Evolutionary conservation across 1,140 invertebrate genomes (phyloP).

Genomic region (Cylas formicarius): DNA sequence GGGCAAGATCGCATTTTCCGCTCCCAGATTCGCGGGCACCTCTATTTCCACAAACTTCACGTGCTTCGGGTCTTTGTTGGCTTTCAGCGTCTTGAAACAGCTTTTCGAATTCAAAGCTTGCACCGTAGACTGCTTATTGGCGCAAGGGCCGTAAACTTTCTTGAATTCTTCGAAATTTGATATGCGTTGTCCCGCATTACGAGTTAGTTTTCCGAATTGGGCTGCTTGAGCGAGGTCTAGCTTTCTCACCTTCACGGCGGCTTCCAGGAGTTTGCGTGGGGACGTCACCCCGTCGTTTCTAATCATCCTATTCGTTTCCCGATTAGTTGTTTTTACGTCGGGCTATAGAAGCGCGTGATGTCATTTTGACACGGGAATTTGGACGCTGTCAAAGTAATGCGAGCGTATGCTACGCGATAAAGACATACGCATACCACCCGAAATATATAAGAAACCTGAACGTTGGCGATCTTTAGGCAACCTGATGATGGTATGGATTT

Average conservation of each 20-base stretch:
- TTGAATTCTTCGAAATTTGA: slow-evolving; percentile 18
- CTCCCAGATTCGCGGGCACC: slow-evolving; percentile 3
- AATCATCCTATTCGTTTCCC: slow-evolving; percentile 6
- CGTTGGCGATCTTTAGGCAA: neutral
- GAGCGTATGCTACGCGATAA: neutral
- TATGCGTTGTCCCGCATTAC: slow-evolving; percentile 8
- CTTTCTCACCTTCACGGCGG: slow-evolving; percentile 14
- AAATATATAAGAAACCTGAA: no score
- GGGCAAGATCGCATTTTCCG: neutral
- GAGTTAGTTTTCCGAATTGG: neutral
- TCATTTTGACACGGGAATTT: slow-evolving; percentile 21
- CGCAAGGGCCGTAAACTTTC: slow-evolving; percentile 6
- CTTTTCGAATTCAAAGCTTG: slow-evolving; percentile 12
- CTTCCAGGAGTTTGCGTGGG: slow-evolving; percentile 10
- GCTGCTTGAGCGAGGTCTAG: slow-evolving; percentile 1
- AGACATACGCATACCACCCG: neutral
- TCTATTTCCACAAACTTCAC: slow-evolving; percentile 9
- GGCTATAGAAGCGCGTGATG: slow-evolving; percentile 7
- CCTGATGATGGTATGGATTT: neutral
- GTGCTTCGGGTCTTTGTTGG: slow-evolving; percentile 5
- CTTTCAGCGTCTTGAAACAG: slow-evolving; percentile 3
- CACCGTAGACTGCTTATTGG: neutral
- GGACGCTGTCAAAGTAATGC: neutral
- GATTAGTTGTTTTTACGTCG: slow-evolving; percentile 8
- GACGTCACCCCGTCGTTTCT: slow-evolving; percentile 10